Conservation (phyloP, 2,797 vertebrate genomes). For the Melanotaenia boesemani region DNA sequence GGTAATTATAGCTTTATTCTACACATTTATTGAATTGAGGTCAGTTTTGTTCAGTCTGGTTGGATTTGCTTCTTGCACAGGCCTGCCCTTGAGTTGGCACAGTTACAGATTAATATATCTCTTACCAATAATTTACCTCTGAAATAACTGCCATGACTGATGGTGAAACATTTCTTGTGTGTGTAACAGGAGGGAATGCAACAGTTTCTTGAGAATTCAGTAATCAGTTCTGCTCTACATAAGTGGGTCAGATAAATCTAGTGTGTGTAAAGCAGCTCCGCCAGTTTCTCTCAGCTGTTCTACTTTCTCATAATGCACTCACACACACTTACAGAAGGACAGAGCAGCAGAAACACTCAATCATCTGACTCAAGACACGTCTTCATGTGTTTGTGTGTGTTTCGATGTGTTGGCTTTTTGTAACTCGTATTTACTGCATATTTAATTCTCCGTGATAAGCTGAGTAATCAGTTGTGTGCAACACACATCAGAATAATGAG, state of each 20-base stretch:
- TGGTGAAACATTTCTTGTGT: background rate
- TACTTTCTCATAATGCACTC: constrained; percentile 29
- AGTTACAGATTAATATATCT: constrained; percentile 71
- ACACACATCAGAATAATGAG: background rate
- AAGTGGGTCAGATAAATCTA: constrained; percentile 63
- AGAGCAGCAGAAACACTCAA: constrained; percentile 41
- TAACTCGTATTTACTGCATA: constrained; percentile 29
- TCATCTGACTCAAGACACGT: constrained; percentile 63
- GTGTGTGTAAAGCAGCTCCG: constrained; percentile 31
- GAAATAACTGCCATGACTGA: constrained; percentile 12
- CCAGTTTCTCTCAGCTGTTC: constrained; percentile 56
- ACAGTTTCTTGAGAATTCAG: constrained; percentile 21
- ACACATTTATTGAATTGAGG: background rate
- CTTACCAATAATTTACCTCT: constrained; percentile 74
- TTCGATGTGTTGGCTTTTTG: constrained; percentile 29
- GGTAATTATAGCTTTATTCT: background rate
- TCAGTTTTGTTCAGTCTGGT: background rate
- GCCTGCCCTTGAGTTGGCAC: constrained; percentile 46
- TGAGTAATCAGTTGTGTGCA: background rate
- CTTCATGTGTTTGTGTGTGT: constrained; percentile 29
- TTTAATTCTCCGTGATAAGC: constrained; percentile 25
- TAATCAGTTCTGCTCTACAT: constrained; percentile 27
- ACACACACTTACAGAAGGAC: constrained; percentile 21
- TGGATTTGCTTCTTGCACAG: background rate
- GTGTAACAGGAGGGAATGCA: background rate